phyloP scores from a whole-genome alignment of 2,797 vertebrate genomes.

The Buphagus erythrorhynchus region DNA sequence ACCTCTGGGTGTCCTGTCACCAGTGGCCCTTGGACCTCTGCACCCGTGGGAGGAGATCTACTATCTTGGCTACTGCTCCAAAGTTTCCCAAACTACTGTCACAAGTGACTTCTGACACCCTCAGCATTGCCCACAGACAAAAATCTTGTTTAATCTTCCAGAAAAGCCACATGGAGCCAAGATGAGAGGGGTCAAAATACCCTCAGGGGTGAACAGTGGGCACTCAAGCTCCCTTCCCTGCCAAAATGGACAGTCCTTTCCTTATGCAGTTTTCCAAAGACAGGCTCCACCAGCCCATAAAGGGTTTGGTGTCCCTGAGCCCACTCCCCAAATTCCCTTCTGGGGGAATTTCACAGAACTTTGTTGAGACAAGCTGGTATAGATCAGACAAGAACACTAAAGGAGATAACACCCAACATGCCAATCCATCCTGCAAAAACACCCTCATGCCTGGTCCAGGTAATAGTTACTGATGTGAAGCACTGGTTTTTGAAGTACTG shows the following conservation, averaged over 20 bases:
- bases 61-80: neutral
- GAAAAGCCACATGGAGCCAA: neutral
- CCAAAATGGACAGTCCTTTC: neutral
- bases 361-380: fast-evolving
- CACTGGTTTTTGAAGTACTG: neutral
- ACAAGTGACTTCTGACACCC: neutral
- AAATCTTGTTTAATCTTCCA: neutral
- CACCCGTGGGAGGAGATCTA: neutral
- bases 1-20: fast-evolving
- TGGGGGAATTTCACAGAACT: neutral
- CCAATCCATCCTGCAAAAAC: neutral
- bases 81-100: neutral
- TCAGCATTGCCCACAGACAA: neutral
- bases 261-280: neutral
- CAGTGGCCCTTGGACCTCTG: neutral
- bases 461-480: neutral
- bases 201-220: fast-evolving
- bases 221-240: neutral
- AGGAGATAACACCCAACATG: neutral
- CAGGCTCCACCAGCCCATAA: neutral
- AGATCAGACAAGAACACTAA: neutral
- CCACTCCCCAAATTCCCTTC: neutral
- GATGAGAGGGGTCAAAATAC: fast-evolving
- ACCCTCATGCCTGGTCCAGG: fast-evolving
- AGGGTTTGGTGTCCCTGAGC: neutral